Conservation (phyloP, 1,140 invertebrate species). For the Acromyrmex echinatior region DNA sequence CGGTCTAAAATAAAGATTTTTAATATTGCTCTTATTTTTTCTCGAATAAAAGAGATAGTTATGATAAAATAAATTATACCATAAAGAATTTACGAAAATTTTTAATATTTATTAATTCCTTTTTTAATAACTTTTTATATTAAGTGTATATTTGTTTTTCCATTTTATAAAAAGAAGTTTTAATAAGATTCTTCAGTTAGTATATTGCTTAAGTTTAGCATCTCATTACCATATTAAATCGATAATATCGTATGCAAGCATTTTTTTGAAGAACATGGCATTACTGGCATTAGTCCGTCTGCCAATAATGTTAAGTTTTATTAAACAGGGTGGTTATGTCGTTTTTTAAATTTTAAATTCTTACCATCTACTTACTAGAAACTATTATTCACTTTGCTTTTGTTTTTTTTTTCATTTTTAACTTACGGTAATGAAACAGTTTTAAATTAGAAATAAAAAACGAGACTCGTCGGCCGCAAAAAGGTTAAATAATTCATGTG, state of each 20-base stretch:
- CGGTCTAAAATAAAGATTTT: no score
- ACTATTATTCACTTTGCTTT: neutral
- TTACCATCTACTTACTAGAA: neutral
- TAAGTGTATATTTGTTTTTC: neutral
- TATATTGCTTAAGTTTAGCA: neutral
- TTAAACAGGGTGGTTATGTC: neutral
- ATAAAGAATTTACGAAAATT: neutral
- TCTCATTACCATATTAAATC: conserved; percentile 8
- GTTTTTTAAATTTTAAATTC: neutral
- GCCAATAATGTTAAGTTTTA: conserved; percentile 3
- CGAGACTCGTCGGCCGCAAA: neutral
- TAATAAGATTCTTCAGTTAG: neutral
- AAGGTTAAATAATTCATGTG: conserved; percentile 30
- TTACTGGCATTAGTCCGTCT: neutral
- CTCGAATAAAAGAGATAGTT: neutral
- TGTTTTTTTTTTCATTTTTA: neutral
- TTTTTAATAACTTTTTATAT: neutral
- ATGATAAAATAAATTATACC: neutral
- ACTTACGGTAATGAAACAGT: neutral
- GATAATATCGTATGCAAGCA: neutral
- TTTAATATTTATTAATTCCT: neutral
- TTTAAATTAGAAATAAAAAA: neutral
- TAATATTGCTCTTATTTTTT: neutral
- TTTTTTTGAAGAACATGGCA: neutral
- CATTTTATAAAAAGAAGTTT: neutral